Base-by-base conservation (phyloP, 2,888 invertebrate species). In the Neelides folsomi region DNA sequence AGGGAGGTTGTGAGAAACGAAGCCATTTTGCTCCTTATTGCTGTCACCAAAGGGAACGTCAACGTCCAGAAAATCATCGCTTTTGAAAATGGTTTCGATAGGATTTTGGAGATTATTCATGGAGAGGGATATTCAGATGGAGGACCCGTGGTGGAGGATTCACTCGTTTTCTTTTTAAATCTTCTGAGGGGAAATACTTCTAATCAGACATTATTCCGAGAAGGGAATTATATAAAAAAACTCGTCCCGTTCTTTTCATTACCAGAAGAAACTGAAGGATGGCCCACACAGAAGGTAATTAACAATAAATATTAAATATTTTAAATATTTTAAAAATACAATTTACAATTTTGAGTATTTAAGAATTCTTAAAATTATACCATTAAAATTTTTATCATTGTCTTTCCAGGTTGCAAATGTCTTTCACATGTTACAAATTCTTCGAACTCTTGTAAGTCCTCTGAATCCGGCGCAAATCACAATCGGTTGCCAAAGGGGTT, bases 11-110 rank as follows among this genome's bases (percentile, higher is more conserved):
- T 97, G 53, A 75, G 97, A 57, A 97, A 97, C 69, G 94, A 95
- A 79, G 79, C 90, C 0, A 72, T 99, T 9, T 72, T 98, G 5
- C 73, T 99, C 45, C 75, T 99, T 0, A 88, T 88, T 58, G 88
- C 92, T 66, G 72, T 99, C 64, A 95, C 95, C 0, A 84, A 86
- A 76, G 85, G 86, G 12, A 95, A 98, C 73, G 87, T 93, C 0
- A 95, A 93, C 70, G 92, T 97, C 66, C 95, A 97, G 71, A 98
- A 97, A 73, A 95, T 99, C 66, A 93, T 99, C 0, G 95, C 97
- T 0, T 99, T 97, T 70, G 97, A 99, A 71, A 97, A 95, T 72
- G 94, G 94, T 0, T 99, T 98, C 68, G 95, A 95, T 71, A 79
- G 87, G 61, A 75, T 99, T 27, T 85, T 97, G 64, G 90, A 92